Percentiles rank a stretch among this genome's conserved stretches.
Evolutionary conservation across 2,888 invertebrate genomes (phyloP).

Genomic region (Leucoptera coffeella): DNA sequence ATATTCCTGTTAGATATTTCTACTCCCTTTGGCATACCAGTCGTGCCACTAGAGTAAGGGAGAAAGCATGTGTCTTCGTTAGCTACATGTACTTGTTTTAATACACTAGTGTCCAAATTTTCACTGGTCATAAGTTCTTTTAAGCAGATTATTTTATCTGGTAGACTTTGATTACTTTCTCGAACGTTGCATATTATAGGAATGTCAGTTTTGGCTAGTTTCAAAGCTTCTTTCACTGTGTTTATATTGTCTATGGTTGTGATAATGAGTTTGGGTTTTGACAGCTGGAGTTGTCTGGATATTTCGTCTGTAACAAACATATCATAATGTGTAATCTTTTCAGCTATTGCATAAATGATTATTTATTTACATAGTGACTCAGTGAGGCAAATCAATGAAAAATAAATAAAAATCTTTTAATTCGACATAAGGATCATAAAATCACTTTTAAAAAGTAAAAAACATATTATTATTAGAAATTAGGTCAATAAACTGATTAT

Average conservation of each 20-base stretch:
- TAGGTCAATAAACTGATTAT: no score
- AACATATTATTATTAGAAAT: no score
- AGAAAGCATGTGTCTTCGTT: slow-evolving; percentile 57
- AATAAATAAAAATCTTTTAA: no score
- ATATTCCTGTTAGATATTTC: slow-evolving; percentile 55
- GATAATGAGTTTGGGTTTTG: slow-evolving; percentile 56
- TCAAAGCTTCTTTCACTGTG: slow-evolving; percentile 34
- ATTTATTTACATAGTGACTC: no score
- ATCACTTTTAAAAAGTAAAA: no score
- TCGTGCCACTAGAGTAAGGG: slow-evolving; percentile 82
- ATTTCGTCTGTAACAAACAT: slow-evolving; percentile 58
- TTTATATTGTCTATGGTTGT: slow-evolving; percentile 44
- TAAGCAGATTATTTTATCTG: slow-evolving; percentile 53
- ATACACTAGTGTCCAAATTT: slow-evolving; percentile 34
- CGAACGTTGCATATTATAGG: slow-evolving; percentile 49
- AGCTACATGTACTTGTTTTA: slow-evolving; percentile 23
- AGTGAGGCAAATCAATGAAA: no score
- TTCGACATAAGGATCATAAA: no score
- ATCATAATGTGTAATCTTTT: no score
- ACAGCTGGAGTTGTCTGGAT: slow-evolving; percentile 52
- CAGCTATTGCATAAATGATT: no score
- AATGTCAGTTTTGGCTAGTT: slow-evolving; percentile 27
- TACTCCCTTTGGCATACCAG: slow-evolving; percentile 73
- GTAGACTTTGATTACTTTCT: slow-evolving; percentile 15
- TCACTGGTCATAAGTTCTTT: slow-evolving; percentile 44